These are phyloP conservation scores for Corythaixoides concolor DNA, from an alignment of 2,113 vertebrate species.

Conservation along the genomic window DNA sequence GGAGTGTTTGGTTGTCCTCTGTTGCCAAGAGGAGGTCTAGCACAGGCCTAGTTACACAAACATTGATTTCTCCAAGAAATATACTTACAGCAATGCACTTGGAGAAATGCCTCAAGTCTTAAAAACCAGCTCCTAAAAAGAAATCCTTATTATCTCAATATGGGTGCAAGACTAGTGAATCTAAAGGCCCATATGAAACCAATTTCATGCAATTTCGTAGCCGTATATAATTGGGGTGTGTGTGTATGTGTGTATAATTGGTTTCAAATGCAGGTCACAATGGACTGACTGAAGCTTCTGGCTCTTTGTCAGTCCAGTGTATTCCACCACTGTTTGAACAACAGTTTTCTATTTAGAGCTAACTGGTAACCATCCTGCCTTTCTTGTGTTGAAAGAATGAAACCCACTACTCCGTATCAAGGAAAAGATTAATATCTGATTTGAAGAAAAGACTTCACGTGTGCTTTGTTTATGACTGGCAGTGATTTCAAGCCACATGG, in stretches of 20 bases:
- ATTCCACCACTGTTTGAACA: slow-evolving; percentile 42
- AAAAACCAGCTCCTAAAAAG: slow-evolving; percentile 54
- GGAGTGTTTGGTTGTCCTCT: background rate
- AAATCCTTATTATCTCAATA: slow-evolving; percentile 73
- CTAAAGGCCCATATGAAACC: slow-evolving; percentile 68
- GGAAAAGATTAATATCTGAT: slow-evolving; percentile 15
- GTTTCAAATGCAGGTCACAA: slow-evolving; percentile 71
- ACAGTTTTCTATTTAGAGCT: slow-evolving; percentile 38
- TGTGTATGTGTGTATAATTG: slow-evolving; percentile 44
- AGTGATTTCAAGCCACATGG: background rate
- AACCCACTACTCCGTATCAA: background rate
- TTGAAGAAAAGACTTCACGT: background rate
- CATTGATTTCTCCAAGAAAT: slow-evolving; percentile 62
- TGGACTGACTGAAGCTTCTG: background rate
- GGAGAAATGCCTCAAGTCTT: slow-evolving; percentile 62
- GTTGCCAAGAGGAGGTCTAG: background rate
- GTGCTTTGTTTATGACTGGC: slow-evolving; percentile 6
- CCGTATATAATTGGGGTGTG: slow-evolving; percentile 33
- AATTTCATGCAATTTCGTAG: slow-evolving; percentile 68
- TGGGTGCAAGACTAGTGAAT: slow-evolving; percentile 58
- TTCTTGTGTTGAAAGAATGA: slow-evolving; percentile 19
- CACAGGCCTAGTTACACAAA: slow-evolving; percentile 36
- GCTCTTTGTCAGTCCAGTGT: slow-evolving; percentile 18
- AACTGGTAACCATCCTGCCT: slow-evolving; percentile 14
- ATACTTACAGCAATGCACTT: slow-evolving; percentile 61